Evolutionary conservation across 2,113 vertebrate genomes (phyloP), one percentile per base, ranked within the genome.

Genomic region (Pipa parva): DNA sequence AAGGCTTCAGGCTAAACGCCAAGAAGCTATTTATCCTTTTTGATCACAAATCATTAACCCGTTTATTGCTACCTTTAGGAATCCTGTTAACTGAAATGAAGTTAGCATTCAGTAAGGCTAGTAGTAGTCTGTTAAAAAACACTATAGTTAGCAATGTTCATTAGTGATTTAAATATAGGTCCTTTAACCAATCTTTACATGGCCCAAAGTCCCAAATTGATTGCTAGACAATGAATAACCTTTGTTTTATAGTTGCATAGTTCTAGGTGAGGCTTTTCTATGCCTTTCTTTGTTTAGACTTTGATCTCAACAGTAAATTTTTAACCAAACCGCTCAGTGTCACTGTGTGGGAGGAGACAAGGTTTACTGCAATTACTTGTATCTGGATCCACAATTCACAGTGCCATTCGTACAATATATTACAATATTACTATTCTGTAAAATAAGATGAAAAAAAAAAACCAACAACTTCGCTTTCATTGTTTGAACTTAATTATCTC

Each of bases 11-110:
- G 65, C 56, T 46, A 39, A 31, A 21, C 6, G 46, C 65, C 65
- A 68, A 42, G 36, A 56, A 36, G 59, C 59, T 68, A 68, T 68
- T 68, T 68, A 68, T 68, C 27, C 65, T 67, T 18, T 49, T 39
- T 59, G 56, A 59, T 59, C 22, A 49, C 46, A 28, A 31, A 52
- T 52, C 17, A 42, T 68, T 68, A 68, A 68, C 65, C 46, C 56
- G 11, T 42, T 29, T 17, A 21, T n/a, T 52, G 10, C 25, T 39
- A 5, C n/a, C 33, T 12, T 36, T 12, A 36, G 10, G 5, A 11
- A 31, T 5, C 29, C 29, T 31, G 29, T 31, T 10, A 31, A 5
- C 29, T 6, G 10, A 31, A 31, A 5, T 31, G 10, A 31, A 31
- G 10, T 10, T 6, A 31, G 29, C 10, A 10, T 5, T 10, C 29